Evolutionary conservation across 2,888 invertebrate species (phyloP).

Genomic region (Synanthedon tipuliformis): DNA sequence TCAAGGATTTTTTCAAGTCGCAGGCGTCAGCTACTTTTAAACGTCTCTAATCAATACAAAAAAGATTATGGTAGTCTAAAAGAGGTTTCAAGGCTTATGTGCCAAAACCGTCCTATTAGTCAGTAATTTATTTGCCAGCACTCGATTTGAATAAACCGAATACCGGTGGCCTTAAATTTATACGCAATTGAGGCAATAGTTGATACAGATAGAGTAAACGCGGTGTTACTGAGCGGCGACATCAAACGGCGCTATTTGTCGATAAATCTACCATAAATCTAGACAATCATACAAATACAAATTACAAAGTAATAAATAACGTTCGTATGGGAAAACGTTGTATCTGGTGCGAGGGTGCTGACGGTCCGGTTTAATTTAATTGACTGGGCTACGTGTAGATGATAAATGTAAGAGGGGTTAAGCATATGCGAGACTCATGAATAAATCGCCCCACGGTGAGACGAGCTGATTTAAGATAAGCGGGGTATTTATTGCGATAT

Average conservation of each 20-base stretch:
- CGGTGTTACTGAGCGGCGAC: conserved; percentile 10
- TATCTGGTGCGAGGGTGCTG: conserved; percentile 50
- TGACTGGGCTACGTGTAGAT: conserved; percentile 59
- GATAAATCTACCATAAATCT: conserved; percentile 31
- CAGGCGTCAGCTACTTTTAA: too few species aligned
- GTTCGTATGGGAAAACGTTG: conserved; percentile 37
- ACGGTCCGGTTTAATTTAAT: conserved; percentile 63
- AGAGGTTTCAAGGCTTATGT: neutral
- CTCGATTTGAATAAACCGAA: neutral
- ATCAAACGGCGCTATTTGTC: conserved; percentile 26
- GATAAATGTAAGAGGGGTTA: conserved; percentile 63
- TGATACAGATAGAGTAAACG: conserved; percentile 6
- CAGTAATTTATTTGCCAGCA: neutral
- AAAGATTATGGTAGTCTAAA: too few species aligned
- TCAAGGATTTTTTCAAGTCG: too few species aligned
- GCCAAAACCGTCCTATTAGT: neutral
- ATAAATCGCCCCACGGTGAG: conserved; percentile 60
- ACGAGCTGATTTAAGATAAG: conserved; percentile 68
- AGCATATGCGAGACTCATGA: conserved; percentile 58
- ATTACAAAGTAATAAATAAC: conserved; percentile 55
- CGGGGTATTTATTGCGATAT: conserved; percentile 63
- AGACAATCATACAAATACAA: conserved; percentile 43
- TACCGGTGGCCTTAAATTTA: neutral
- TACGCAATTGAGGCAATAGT: neutral
- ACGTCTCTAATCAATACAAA: too few species aligned